Conservation (phyloP, 2,888 invertebrate species). For the Orthonychiurus folsomi region DNA sequence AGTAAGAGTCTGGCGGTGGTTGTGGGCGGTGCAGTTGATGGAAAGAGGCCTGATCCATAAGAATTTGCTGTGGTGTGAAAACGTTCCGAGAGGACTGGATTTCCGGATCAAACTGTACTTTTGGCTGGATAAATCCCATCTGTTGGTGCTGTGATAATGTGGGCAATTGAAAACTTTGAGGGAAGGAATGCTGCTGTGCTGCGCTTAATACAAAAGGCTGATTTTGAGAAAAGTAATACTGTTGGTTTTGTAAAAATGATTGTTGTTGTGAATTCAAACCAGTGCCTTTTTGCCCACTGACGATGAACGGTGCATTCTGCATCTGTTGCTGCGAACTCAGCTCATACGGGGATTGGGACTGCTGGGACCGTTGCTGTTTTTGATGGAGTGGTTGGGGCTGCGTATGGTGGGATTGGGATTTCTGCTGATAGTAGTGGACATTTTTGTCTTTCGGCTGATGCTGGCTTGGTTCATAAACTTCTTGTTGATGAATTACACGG, state of each 20-base stretch:
- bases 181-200: neutral
- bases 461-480: constrained; percentile 6
- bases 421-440: neutral
- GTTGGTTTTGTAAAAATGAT: neutral
- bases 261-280: neutral
- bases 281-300: neutral
- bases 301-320: neutral
- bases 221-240: neutral
- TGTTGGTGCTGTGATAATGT: neutral
- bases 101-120: neutral
- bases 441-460: constrained; percentile 5
- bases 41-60: neutral
- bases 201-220: neutral
- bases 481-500: constrained; percentile 1
- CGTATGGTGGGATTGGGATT: neutral
- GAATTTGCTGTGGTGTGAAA: neutral
- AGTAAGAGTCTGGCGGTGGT: neutral
- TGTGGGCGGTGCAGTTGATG: constrained; percentile 1
- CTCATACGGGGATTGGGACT: neutral
- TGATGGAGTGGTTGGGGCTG: too few species aligned
- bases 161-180: neutral
- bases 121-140: neutral
- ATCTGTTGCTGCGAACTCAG: neutral
- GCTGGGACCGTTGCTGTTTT: neutral
- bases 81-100: neutral